Conservation (phyloP, 2,888 invertebrate genomes). For the Metopia argyrocephala region DNA sequence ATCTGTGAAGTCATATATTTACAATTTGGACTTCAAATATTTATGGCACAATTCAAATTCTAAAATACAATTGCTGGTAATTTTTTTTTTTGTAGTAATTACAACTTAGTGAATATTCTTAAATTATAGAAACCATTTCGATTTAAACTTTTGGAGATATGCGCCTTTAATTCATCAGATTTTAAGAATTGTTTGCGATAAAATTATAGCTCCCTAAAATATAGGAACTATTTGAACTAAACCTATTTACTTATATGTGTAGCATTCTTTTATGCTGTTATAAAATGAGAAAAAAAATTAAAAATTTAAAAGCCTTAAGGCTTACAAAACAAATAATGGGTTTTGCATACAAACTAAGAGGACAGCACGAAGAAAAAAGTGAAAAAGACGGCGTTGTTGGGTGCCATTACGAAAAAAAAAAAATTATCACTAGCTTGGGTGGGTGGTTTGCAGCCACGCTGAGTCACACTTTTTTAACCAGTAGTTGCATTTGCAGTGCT, state of each 20-base stretch:
- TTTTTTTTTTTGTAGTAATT: no score
- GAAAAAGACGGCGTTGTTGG: constrained; percentile 40
- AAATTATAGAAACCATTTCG: no score
- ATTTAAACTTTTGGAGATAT: no score
- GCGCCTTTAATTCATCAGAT: no score
- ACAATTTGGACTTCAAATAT: no score
- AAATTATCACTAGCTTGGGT: neutral
- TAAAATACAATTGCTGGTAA: no score
- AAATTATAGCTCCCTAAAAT: no score
- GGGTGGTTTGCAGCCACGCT: neutral
- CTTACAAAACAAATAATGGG: constrained; percentile 64
- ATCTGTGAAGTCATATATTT: no score
- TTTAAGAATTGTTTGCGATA: no score
- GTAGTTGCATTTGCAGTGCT: constrained; percentile 12
- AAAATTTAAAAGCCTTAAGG: constrained; percentile 60
- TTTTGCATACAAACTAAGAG: constrained; percentile 49
- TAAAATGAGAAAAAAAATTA: neutral
- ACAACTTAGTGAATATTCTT: no score
- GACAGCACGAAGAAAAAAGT: neutral
- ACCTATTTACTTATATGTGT: neutral
- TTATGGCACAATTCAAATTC: no score
- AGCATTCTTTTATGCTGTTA: neutral
- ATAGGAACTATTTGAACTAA: neutral
- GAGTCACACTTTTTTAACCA: no score
- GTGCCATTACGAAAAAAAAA: constrained; percentile 17